Percentiles rank a stretch among this genome's conserved stretches.
phyloP scores from a whole-genome alignment of 1,140 invertebrate genomes.

The Drosophila simulans region DNA sequence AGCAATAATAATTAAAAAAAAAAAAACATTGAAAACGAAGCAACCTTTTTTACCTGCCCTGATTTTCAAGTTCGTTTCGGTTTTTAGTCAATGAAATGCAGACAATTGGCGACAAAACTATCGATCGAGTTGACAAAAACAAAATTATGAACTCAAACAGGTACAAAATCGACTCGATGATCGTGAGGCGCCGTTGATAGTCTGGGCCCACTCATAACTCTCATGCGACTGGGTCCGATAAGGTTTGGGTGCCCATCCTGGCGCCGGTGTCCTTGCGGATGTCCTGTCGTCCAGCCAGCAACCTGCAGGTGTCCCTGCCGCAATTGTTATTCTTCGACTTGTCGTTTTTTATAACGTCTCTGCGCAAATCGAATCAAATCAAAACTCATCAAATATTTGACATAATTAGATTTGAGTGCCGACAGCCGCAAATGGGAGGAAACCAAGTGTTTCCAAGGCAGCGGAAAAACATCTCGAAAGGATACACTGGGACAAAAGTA shows the following conservation, averaged over 20 bases:
- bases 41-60: constrained; percentile 59
- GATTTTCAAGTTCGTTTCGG: constrained; percentile 25
- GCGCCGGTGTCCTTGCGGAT: constrained; percentile 60
- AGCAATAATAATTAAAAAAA: constrained; percentile 77
- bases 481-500: constrained; percentile 15
- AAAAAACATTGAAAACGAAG: not conserved
- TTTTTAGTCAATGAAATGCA: constrained; percentile 54
- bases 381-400: constrained; percentile 63
- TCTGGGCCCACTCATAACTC: constrained; percentile 62
- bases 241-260: constrained; percentile 32
- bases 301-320: constrained; percentile 32
- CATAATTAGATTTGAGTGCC: constrained; percentile 46
- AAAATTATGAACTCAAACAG: constrained; percentile 54
- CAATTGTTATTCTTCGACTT: constrained; percentile 10
- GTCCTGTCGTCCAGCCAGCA: constrained; percentile 34
- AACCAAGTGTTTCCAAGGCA: constrained; percentile 22
- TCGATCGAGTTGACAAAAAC: constrained; percentile 38
- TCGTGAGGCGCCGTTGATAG: constrained; percentile 63
- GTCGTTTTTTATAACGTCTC: not conserved
- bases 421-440: constrained; percentile 27
- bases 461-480: constrained; percentile 4
- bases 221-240: constrained; percentile 40
- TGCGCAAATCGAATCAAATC: constrained; percentile 60
- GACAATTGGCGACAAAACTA: constrained; percentile 71
- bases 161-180: constrained; percentile 5